phyloP scores from a whole-genome alignment of 2,888 invertebrate species.

The Lasioglossum malachurum region DNA sequence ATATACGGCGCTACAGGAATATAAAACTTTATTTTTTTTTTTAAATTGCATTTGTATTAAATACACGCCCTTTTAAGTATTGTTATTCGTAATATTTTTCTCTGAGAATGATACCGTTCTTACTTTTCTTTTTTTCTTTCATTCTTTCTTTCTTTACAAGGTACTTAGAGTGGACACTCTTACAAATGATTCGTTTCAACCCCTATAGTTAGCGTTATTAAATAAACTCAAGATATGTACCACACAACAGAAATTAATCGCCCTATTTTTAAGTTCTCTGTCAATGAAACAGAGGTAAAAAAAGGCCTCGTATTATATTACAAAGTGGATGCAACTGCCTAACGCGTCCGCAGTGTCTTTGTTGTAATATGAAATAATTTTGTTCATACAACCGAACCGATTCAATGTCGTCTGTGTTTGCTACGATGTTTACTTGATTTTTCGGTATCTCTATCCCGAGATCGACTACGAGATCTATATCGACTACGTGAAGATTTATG shows the following conservation, averaged over 20 bases:
- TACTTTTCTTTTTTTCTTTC: slow-evolving; percentile 38
- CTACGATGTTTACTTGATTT: slow-evolving; percentile 82
- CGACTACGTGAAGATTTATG: slow-evolving; percentile 82
- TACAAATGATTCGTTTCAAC: slow-evolving; percentile 41
- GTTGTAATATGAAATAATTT: slow-evolving; percentile 20
- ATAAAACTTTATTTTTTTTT: slow-evolving; percentile 68
- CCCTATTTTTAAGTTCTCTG: slow-evolving; percentile 43
- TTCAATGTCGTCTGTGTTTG: slow-evolving; percentile 81
- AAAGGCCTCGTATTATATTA: slow-evolving; percentile 57
- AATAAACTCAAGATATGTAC: slow-evolving; percentile 50
- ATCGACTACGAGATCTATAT: slow-evolving; percentile 82
- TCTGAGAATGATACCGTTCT: slow-evolving; percentile 45
- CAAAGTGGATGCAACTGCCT: slow-evolving; percentile 30
- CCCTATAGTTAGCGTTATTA: slow-evolving; percentile 39
- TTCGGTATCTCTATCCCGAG: slow-evolving; percentile 82
- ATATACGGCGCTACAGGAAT: slow-evolving; percentile 66
- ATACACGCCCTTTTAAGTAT: slow-evolving; percentile 59
- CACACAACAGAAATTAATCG: slow-evolving; percentile 43
- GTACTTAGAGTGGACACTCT: slow-evolving; percentile 41
- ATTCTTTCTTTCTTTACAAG: slow-evolving; percentile 34
- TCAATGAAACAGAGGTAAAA: slow-evolving; percentile 50
- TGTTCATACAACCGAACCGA: not conserved
- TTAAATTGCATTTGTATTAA: slow-evolving; percentile 58
- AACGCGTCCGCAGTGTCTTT: slow-evolving; percentile 34
- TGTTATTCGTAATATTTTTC: slow-evolving; percentile 48